These are phyloP conservation scores for Exephanes ischioxanthus DNA, from an alignment of 2,888 invertebrate species.

Conservation along the genomic window DNA sequence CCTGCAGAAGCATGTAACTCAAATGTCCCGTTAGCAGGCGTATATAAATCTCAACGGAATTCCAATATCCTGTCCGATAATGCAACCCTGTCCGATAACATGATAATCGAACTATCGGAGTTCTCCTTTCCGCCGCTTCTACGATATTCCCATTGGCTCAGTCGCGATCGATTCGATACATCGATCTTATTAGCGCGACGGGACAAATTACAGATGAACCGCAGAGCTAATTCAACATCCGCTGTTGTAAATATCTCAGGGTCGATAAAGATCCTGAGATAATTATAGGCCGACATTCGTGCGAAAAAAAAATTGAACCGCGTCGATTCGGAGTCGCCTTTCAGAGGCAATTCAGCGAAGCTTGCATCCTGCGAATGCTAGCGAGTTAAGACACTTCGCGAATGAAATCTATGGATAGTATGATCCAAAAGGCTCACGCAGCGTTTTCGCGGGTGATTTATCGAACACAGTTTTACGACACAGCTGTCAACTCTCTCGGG, in stretches of 20 bases:
- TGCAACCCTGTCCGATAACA: not conserved
- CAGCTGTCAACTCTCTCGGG: constrained; percentile 57
- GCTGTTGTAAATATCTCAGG: not conserved
- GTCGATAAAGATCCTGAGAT: not conserved
- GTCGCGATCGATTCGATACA: too few species aligned
- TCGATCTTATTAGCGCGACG: too few species aligned
- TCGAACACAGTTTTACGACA: constrained; percentile 59
- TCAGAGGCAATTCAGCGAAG: constrained; percentile 16
- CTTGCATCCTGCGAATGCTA: constrained; percentile 41
- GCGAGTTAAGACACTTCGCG: constrained; percentile 35
- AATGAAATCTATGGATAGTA: constrained; percentile 49
- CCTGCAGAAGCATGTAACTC: too few species aligned
- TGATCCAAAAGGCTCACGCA: constrained; percentile 55
- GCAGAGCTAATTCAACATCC: not conserved
- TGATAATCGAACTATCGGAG: not conserved
- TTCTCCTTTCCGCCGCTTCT: not conserved
- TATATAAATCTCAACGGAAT: not conserved
- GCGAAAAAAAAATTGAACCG: constrained; percentile 33
- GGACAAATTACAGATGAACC: not conserved
- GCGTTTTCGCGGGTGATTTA: constrained; percentile 52
- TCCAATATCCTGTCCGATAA: not conserved
- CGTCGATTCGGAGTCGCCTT: constrained; percentile 19
- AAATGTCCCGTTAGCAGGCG: not conserved
- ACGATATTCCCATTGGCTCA: too few species aligned
- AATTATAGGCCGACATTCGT: not conserved